Evolutionary conservation across 2,113 vertebrate genomes (phyloP), one percentile per base, ranked within the genome.

Genomic region (Oncorhynchus keta): DNA sequence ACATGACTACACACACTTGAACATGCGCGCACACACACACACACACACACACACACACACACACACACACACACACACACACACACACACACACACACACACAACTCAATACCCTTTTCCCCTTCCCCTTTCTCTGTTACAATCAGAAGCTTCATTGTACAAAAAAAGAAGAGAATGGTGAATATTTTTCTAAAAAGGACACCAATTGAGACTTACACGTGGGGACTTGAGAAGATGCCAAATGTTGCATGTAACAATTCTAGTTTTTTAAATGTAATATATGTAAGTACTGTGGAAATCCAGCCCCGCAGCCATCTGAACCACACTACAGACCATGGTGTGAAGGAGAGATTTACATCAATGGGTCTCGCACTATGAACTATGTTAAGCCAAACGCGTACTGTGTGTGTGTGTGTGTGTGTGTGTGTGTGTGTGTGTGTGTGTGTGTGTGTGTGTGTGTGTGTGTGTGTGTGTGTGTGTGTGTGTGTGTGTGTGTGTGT

Each of bases 191-290:
- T 93, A 90, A 45, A 45, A 45, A 45, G 78, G 79, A 84, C 83
- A 81, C 75, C 73, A 80, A 80, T 80, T 80, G 67, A 85, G 86
- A 88, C 79, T 87, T 81, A 75, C 72, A 84, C 70, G 77, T 73
- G 80, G 83, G 86, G 86, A 87, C 80, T 87, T 22, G 67, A 90
- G 81, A 89, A 85, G 84, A 94, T 93, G 91, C 91, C 92, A 94
- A 92, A 93, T 90, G 88, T 87, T 93, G 92, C 91, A 93, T 92
- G 92, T 88, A 88, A 88, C 88, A 89, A 85, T 85, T 92, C 85
- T 91, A 90, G 90, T 92, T 91, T 92, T 39, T 39, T 73, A 77
- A 79, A 62, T 85, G 83, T 90, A 81, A 12, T 80, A 91, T 86
- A 83, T 59, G 24, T 14, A 69, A 84, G 80, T 79, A 87, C 74